Conservation (phyloP, 1,140 invertebrate species). For the Periplaneta americana region DNA sequence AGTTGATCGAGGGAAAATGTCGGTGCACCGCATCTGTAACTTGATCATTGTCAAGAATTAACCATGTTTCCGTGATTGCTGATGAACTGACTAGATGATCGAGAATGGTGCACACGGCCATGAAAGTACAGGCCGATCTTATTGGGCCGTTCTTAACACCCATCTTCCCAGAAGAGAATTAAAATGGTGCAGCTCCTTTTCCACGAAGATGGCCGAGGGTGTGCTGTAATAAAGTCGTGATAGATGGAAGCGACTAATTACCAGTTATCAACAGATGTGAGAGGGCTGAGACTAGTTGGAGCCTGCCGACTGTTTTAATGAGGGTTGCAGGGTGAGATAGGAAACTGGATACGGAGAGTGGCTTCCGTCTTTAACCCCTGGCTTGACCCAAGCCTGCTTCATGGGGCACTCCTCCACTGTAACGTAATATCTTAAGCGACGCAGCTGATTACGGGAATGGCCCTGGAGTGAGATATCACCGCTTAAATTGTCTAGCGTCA, state of each 20-base stretch:
- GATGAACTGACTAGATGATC: too few relatives aligned
- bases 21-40: too few relatives aligned
- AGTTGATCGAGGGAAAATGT: too few relatives aligned
- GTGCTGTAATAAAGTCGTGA: not conserved
- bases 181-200: not conserved
- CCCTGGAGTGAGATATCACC: not conserved
- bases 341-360: not conserved
- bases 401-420: not conserved
- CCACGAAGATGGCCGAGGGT: not conserved
- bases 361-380: not conserved
- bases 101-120: too few relatives aligned
- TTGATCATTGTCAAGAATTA: too few relatives aligned
- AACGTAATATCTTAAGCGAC: not conserved
- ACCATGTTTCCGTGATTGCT: too few relatives aligned
- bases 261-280: not conserved
- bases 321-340: not conserved
- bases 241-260: not conserved
- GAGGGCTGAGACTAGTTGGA: not conserved
- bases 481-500: not conserved
- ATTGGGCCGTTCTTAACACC: too few relatives aligned
- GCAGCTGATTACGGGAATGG: not conserved
- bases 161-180: not conserved
- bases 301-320: not conserved
- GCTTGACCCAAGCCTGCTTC: not conserved
- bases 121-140: too few relatives aligned